A percentile compares a stretch with the other conserved stretches of the same genome.
Conservation (phyloP, 1,140 invertebrate species). For the Cydia pomonella region DNA sequence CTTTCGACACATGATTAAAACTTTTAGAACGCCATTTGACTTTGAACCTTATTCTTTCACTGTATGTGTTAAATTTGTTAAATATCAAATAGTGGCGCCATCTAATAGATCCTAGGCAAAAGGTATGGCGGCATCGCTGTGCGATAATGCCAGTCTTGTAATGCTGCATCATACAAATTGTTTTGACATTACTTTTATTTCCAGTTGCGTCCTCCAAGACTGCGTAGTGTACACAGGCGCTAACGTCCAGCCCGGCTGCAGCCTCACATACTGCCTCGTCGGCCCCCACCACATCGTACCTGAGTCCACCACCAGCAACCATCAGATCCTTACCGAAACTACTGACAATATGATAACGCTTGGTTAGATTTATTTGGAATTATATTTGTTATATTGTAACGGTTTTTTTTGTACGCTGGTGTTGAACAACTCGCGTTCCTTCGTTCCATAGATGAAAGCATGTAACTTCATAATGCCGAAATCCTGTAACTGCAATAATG, state of each 20-base stretch:
- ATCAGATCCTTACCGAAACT: conserved; percentile 72
- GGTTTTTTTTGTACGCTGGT: conserved; percentile 19
- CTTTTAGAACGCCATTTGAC: too few relatives aligned
- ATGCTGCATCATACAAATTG: neutral
- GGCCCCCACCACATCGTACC: conserved; percentile 69
- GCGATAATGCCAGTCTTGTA: too few relatives aligned
- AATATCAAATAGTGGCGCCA: too few relatives aligned
- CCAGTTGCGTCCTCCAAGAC: conserved; percentile 74
- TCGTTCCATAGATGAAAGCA: neutral
- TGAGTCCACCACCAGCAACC: conserved; percentile 55
- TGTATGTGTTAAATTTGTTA: too few relatives aligned
- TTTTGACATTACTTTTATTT: conserved; percentile 37
- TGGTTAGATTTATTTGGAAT: conserved; percentile 42
- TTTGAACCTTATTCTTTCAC: too few relatives aligned
- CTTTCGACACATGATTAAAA: too few relatives aligned
- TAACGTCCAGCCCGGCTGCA: conserved; percentile 62
- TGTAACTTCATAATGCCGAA: neutral
- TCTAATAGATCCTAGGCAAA: too few relatives aligned
- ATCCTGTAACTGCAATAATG: too few relatives aligned
- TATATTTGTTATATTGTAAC: conserved; percentile 21
- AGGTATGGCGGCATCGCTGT: too few relatives aligned
- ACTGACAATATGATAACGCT: conserved; percentile 78
- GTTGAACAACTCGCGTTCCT: neutral
- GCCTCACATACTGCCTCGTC: conserved; percentile 66
- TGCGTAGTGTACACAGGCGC: conserved; percentile 73